Evolutionary conservation across 35 echinoderm and acorn worm species (phyloP), one percentile per base, ranked within the genome.

Genomic region (Lytechinus variegatus): DNA sequence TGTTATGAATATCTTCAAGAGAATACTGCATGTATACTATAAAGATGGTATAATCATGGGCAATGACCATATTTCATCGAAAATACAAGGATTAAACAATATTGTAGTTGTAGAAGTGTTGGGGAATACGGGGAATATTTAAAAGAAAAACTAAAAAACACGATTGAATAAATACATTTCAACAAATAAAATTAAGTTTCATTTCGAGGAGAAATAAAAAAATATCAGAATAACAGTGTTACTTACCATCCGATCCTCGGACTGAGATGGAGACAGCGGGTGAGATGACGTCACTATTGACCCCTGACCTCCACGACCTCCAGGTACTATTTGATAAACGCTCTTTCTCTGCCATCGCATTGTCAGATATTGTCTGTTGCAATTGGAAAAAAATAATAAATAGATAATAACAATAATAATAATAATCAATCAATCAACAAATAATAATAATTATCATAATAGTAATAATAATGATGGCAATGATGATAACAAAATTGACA

Each of bases 271-370:
- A 90, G 88, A 90, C 88, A 90, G 88, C 27, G 21, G 88, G 88
- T 10, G 88, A 90, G 28, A 90, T 44, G 52, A 90, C 52, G 52
- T 79, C 66, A 79, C 88, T 90, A 16, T 54, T 90, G 27, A 90
- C 88, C 88, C 88, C 88, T 90, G 88, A 90, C 88, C 88, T 90
- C 88, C 29, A 90, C 4, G 88, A 90, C 88, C 3, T 90, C 88
- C 88, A 90, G 9, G 88, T 90, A 21, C 88, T 90, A 21, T 29
- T 90, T 44, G 88, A 90, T 21, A 90, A 33, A 90, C 88, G 88
- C 27, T 90, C 88, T 54, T 90, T 90, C 88, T 90, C 88, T 6
- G 88, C 88, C 88, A 90, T 90, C 14, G 88, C 88, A 90, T 90
- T 90, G 4, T 90, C 88, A 90, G 88, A 90, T 14, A 90, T 90